These are phyloP conservation scores for Buathra laborator DNA, from an alignment of 2,888 invertebrate genomes.

Conservation along the genomic window DNA sequence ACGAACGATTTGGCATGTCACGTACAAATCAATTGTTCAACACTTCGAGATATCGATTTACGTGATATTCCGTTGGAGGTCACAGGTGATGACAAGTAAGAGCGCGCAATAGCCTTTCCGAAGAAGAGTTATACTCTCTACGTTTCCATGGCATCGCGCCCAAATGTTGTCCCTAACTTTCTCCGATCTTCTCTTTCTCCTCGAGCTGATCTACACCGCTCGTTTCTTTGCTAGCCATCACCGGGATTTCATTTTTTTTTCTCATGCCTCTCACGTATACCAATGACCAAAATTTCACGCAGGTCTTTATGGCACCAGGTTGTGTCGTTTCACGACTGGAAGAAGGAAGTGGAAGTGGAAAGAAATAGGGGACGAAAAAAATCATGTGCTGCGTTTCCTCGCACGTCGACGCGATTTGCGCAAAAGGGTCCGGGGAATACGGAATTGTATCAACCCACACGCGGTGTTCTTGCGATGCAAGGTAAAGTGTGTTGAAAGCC, in stretches of 20 bases:
- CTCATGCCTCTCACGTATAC: conserved; percentile 55
- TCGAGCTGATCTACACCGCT: conserved; percentile 20
- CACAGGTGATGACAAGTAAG: conserved; percentile 21
- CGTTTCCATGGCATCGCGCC: conserved; percentile 12
- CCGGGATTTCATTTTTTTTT: conserved; percentile 40
- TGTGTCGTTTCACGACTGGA: conserved; percentile 35
- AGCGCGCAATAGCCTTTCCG: conserved; percentile 18
- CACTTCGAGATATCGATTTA: background rate
- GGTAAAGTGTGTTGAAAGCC: background rate
- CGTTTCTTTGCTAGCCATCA: conserved; percentile 5
- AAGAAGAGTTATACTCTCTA: conserved; percentile 16
- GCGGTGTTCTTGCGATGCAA: background rate
- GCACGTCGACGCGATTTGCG: conserved; percentile 43
- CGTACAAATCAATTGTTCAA: conserved; percentile 18
- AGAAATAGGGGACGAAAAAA: background rate
- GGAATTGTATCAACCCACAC: background rate
- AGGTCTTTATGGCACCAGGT: conserved; percentile 49
- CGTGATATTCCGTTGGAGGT: conserved; percentile 13
- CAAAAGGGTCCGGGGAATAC: conserved; percentile 18
- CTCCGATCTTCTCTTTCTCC: conserved; percentile 1
- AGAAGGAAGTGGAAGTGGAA: background rate
- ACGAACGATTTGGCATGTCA: background rate
- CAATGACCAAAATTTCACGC: conserved; percentile 54
- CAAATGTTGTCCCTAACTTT: conserved; percentile 23
- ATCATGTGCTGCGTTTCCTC: conserved; percentile 20